Conservation (phyloP, 2,797 vertebrate genomes). For the Tragelaphus oryx region DNA sequence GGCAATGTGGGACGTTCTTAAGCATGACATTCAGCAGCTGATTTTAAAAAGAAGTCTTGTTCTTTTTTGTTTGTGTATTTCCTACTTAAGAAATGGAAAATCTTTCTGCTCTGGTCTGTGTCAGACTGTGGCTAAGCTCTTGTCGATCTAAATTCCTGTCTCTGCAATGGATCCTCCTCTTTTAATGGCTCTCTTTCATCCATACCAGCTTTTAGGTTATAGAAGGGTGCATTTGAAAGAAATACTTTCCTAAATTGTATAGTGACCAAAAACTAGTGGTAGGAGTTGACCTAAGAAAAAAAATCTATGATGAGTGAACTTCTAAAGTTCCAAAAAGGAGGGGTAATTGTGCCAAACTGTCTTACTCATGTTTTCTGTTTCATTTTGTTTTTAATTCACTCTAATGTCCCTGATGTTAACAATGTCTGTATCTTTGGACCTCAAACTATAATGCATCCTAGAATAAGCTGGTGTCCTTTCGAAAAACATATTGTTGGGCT, state of each 20-base stretch:
- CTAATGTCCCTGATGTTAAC: background rate
- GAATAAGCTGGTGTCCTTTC: background rate
- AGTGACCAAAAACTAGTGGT: background rate
- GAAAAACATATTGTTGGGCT: background rate
- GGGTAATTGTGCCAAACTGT: background rate
- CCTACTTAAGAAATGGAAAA: slow-evolving; percentile 11
- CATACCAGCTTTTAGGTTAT: background rate
- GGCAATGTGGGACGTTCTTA: background rate
- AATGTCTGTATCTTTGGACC: background rate
- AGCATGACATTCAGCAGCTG: background rate
- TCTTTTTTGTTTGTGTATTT: slow-evolving; percentile 8
- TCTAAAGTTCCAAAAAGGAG: background rate
- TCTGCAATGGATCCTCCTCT: background rate
- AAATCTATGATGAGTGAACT: background rate
- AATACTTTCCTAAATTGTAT: background rate
- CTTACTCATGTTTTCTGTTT: background rate
- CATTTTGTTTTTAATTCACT: background rate
- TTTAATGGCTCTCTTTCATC: background rate
- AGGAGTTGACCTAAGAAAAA: background rate
- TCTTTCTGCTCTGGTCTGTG: background rate
- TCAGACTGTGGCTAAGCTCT: background rate
- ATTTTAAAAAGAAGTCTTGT: background rate
- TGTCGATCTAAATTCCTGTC: background rate
- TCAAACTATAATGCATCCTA: background rate
- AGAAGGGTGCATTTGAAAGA: background rate